Evolutionary conservation across 2,888 invertebrate species (phyloP).

Genomic region (Dioctria linearis): DNA sequence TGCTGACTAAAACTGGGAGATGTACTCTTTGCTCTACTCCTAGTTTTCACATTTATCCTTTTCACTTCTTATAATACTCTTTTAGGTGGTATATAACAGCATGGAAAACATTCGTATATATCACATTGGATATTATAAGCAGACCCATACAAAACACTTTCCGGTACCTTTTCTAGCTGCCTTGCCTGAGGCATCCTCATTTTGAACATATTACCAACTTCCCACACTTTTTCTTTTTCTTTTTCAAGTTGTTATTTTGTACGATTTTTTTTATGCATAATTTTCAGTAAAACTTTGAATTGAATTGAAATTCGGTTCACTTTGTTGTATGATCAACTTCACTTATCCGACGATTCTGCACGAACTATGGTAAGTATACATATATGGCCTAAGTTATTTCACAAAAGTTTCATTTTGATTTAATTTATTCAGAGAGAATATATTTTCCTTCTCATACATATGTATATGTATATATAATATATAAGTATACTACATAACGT

Average conservation of each 20-base stretch:
- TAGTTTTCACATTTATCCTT: neutral
- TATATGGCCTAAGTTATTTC: neutral
- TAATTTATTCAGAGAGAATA: slow-evolving; percentile 16
- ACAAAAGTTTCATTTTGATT: neutral
- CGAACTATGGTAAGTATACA: neutral
- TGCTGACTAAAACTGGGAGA: slow-evolving; percentile 4
- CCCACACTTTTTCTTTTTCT: slow-evolving; percentile 16
- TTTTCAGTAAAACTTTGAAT: neutral
- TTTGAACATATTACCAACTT: slow-evolving; percentile 14
- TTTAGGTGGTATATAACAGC: neutral
- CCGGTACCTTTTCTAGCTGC: slow-evolving; percentile 19
- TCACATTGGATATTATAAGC: slow-evolving; percentile 19
- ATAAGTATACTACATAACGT: slow-evolving; percentile 12
- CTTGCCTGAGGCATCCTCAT: slow-evolving; percentile 37
- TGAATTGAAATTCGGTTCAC: neutral
- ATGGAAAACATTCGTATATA: slow-evolving; percentile 37
- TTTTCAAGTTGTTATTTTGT: neutral
- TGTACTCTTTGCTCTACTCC: neutral
- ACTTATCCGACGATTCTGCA: neutral
- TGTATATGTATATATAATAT: neutral
- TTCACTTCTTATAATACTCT: neutral
- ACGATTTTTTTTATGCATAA: neutral
- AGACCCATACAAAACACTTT: neutral
- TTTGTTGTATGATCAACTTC: neutral
- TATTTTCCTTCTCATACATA: neutral